Base-by-base conservation (phyloP, 1,140 invertebrate genomes). In the Archivesica marissinica region DNA sequence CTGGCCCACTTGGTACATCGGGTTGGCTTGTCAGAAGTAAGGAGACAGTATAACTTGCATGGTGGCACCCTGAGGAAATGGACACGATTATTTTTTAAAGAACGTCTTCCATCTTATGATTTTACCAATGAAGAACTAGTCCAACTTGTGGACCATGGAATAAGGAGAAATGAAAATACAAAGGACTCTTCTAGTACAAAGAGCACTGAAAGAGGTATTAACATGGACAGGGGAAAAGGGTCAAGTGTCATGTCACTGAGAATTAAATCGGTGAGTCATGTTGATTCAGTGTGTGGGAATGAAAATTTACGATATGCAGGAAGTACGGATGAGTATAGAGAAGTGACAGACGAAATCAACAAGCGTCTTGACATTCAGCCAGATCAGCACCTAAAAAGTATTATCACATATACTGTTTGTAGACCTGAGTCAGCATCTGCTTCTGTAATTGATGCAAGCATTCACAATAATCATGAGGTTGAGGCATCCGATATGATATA, bases 41-140 rank as follows among this genome's bases (percentile, higher is more conserved):
- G 17, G 20, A 47, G 23, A 25, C 66, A 25, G 47, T 72, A 72
- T n/a, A 72, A 72, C 17, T 2, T 72, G 0, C 28, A 25, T 11
- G 25, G n/a, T 7, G 25, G 11, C 2, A 23, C 39, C 6, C 25
- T 72, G 25, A 72, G 66, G 17, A 25, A 7, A 2, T 72, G 66
- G 66, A 44, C 47, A n/a, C 9, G 17, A 2, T 1, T 4, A 9
- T 23, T 39, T 23, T 2, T n/a, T 6, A 13, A 25, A 15, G 44
- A 72, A 23, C 41, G 17, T 2, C 66, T 72, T 44, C 11, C 1
- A 72, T 44, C 17, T 23, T 72, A 72, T 72, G 66, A 72, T 17
- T 44, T 72, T 2, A 72, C n/a, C 25, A 50, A n/a, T 28, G n/a
- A 72, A 50, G 66, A 72, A 7, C 30, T 44, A 28, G 66, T 72